Evolutionary conservation across 1,140 invertebrate genomes (phyloP).

Genomic region (Magallana ariakensis): DNA sequence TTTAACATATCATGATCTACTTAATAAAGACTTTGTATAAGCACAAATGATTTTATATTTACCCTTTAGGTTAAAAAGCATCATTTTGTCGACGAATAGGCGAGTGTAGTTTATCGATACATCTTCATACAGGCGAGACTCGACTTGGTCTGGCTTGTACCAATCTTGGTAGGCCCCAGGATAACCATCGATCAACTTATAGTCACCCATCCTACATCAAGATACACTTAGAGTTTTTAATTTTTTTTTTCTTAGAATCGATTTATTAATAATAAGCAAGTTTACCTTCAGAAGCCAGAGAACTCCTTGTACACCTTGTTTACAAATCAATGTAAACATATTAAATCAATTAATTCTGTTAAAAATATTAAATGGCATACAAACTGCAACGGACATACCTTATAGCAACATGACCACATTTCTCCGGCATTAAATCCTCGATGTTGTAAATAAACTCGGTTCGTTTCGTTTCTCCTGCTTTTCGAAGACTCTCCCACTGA

Average conservation of each 20-base stretch:
- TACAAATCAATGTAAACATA: too few relatives aligned
- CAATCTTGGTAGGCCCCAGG: constrained; percentile 58
- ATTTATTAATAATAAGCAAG: too few relatives aligned
- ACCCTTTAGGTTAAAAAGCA: constrained; percentile 37
- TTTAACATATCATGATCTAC: background rate
- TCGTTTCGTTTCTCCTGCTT: constrained; percentile 48
- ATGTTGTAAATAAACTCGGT: constrained; percentile 73
- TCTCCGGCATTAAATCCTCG: constrained; percentile 58
- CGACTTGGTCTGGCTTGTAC: constrained; percentile 57
- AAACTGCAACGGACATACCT: constrained; percentile 58
- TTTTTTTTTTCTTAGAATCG: too few relatives aligned
- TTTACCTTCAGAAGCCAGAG: too few relatives aligned
- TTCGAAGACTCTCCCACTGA: constrained; percentile 65
- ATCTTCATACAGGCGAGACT: background rate
- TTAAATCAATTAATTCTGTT: too few relatives aligned
- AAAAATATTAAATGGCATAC: too few relatives aligned
- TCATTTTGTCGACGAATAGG: background rate
- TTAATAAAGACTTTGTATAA: background rate
- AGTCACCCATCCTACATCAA: constrained; percentile 54
- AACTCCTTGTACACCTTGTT: too few relatives aligned
- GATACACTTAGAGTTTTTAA: background rate
- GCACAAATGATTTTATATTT: background rate
- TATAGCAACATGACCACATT: constrained; percentile 70
- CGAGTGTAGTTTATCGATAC: background rate
- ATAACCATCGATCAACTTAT: constrained; percentile 59